Evolutionary conservation across 2,797 vertebrate genomes (phyloP).

Genomic region (Catamblyrhynchus diadema): DNA sequence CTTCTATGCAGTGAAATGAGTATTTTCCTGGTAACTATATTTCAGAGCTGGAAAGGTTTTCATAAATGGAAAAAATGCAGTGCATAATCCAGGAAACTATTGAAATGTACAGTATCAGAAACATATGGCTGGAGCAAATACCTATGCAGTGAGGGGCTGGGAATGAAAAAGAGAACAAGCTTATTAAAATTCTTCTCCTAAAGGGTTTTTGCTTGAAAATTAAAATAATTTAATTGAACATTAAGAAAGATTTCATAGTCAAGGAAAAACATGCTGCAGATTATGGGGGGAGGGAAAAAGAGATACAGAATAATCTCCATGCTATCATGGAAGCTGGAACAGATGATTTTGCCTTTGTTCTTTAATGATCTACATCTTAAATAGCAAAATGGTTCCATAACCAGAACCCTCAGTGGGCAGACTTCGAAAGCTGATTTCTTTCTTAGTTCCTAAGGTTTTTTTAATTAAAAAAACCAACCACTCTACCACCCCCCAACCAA

Average conservation of each 20-base stretch:
- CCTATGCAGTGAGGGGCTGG: slow-evolving; percentile 41
- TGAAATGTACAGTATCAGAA: slow-evolving; percentile 66
- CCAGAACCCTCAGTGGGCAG: neutral
- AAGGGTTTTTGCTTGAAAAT: slow-evolving; percentile 32
- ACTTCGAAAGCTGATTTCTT: neutral
- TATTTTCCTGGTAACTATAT: slow-evolving; percentile 46
- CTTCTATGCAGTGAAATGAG: slow-evolving; percentile 11
- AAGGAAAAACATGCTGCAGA: neutral
- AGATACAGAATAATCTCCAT: neutral
- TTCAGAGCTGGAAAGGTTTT: slow-evolving; percentile 60
- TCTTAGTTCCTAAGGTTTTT: neutral
- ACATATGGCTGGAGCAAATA: slow-evolving; percentile 62
- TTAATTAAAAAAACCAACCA: neutral
- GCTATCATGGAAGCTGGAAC: neutral
- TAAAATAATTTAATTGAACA: neutral
- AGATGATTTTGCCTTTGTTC: slow-evolving; percentile 37
- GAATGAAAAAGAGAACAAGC: slow-evolving; percentile 27
- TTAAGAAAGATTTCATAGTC: neutral
- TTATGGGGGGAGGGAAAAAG: rapidly evolving
- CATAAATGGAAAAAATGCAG: slow-evolving; percentile 57
- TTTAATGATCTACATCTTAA: slow-evolving; percentile 45
- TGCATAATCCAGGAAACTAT: slow-evolving; percentile 63
- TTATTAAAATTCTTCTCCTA: neutral
- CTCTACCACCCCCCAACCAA: rapidly evolving
- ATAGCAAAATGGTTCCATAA: slow-evolving; percentile 23